These are phyloP conservation scores for Thymelicus lineola DNA, from an alignment of 2,888 invertebrate species.

Conservation along the genomic window DNA sequence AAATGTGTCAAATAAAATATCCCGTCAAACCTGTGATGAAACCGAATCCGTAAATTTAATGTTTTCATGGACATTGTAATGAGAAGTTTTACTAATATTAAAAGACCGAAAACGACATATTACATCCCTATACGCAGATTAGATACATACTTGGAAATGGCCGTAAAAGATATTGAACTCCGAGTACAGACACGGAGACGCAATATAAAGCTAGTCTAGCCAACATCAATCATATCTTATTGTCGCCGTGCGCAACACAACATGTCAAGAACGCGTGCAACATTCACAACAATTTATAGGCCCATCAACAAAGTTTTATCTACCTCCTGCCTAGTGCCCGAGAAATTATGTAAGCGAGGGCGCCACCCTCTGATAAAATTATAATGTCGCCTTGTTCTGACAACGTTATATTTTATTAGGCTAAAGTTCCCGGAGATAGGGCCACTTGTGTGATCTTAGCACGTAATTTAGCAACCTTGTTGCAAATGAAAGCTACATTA, in stretches of 20 bases:
- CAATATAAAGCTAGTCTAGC: neutral
- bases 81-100: too few species aligned
- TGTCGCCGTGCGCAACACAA: neutral
- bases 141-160: too few species aligned
- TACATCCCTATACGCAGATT: too few species aligned
- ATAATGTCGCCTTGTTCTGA: constrained; percentile 10
- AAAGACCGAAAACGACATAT: too few species aligned
- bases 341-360: constrained; percentile 30
- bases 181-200: neutral
- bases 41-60: too few species aligned
- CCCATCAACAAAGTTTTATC: constrained; percentile 4
- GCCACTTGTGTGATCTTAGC: neutral
- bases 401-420: constrained; percentile 25
- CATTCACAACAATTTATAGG: constrained; percentile 13
- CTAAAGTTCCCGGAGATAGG: constrained; percentile 22
- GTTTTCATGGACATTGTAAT: too few species aligned
- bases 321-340: neutral
- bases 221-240: neutral
- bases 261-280: constrained; percentile 12
- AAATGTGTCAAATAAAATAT: too few species aligned
- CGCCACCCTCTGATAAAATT: constrained; percentile 16
- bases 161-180: neutral
- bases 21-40: too few species aligned
- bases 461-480: neutral
- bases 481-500: too few species aligned